Conservation (phyloP, 1,140 invertebrate genomes). For the Amphibalanus amphitrite region DNA sequence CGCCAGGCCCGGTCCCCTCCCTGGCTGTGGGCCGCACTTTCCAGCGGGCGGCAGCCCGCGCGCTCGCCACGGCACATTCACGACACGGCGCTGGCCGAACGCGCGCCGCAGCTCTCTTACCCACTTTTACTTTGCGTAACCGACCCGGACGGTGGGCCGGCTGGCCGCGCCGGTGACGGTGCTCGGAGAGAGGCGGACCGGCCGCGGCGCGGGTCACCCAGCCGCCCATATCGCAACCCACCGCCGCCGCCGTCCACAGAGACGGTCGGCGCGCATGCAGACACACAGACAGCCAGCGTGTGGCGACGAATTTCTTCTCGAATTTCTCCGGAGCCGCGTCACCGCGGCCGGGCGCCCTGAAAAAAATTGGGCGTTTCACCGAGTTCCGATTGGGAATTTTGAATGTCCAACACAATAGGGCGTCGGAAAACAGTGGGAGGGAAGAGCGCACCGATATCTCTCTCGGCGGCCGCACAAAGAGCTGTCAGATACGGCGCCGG, state of each 20-base stretch:
- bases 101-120: neutral
- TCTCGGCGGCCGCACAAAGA: neutral
- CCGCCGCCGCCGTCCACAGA: too few species aligned
- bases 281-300: too few species aligned
- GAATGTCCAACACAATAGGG: neutral
- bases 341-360: too few species aligned
- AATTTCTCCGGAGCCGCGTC: neutral
- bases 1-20: neutral
- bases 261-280: too few species aligned
- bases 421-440: neutral
- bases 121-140: conserved; percentile 1
- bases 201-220: neutral
- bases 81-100: neutral
- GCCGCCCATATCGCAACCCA: neutral
- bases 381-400: neutral
- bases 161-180: neutral
- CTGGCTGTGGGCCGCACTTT: neutral
- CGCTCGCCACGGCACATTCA: neutral
- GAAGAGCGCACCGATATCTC: neutral
- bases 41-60: neutral
- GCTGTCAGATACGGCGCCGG: neutral
- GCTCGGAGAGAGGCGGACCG: neutral
- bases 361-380: neutral
- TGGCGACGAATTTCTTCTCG: neutral
- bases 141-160: too few species aligned